Conservation (phyloP, 1,140 invertebrate genomes). For the Zaprionus ornatus region DNA sequence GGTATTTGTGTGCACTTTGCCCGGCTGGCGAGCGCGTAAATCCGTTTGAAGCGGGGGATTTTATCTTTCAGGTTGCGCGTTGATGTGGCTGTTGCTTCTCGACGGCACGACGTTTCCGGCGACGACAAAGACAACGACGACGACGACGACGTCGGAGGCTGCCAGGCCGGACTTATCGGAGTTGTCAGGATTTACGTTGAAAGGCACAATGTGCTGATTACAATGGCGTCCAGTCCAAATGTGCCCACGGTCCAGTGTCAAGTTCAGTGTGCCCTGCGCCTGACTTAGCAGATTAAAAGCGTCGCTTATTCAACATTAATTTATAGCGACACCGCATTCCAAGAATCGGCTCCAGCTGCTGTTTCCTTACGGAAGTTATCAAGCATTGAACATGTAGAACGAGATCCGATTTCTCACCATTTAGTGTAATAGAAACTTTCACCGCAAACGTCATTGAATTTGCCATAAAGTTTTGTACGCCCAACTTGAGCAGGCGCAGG, state of each 20-base stretch:
- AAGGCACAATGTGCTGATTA: conserved; percentile 52
- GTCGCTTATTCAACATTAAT: conserved; percentile 58
- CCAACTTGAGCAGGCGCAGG: not conserved
- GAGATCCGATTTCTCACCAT: conserved; percentile 30
- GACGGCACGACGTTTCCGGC: conserved; percentile 36
- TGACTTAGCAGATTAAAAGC: conserved; percentile 61
- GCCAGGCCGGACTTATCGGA: conserved; percentile 56
- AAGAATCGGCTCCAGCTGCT: conserved; percentile 7
- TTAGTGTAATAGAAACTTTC: conserved; percentile 65
- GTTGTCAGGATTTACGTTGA: conserved; percentile 62
- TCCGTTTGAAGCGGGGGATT: conserved; percentile 57
- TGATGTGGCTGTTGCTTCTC: conserved; percentile 43
- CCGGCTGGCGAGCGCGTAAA: conserved; percentile 49
- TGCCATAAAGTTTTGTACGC: not conserved
- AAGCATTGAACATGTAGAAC: not conserved
- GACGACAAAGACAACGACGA: conserved; percentile 9
- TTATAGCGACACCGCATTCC: conserved; percentile 44
- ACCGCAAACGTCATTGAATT: conserved; percentile 27
- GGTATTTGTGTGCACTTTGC: conserved; percentile 42
- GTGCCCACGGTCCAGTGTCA: conserved; percentile 3
- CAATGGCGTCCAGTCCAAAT: conserved; percentile 26
- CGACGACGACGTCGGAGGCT: not conserved
- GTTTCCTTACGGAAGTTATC: not conserved
- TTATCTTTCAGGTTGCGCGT: conserved; percentile 61
- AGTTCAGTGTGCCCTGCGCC: not conserved